Percentiles rank a stretch among this genome's conserved stretches.
These are phyloP conservation scores for Sphaeridia pumilis DNA, from an alignment of 2,888 invertebrate species.

Conservation along the genomic window DNA sequence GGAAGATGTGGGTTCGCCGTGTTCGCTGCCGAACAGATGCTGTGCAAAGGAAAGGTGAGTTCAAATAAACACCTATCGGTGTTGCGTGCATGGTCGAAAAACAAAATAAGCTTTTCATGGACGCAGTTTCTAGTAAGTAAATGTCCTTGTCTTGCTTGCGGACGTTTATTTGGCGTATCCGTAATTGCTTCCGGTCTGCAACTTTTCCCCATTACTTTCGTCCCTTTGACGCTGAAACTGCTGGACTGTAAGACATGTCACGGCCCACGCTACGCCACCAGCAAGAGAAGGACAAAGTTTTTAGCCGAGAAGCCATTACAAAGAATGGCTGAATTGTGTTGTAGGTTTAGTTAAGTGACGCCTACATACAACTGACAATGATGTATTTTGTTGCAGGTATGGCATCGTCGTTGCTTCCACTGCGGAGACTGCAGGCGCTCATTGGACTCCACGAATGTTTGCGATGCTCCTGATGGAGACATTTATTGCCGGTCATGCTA, in stretches of 20 bases:
- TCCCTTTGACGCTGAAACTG: no score
- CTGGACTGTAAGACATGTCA: no score
- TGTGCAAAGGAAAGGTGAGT: constrained; percentile 70
- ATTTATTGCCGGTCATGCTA: constrained; percentile 89
- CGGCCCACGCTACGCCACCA: no score
- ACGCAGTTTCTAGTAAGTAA: not conserved
- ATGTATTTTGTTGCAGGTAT: constrained; percentile 46
- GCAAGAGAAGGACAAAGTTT: no score
- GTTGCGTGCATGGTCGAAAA: not conserved
- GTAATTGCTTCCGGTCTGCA: no score
- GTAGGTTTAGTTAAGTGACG: no score
- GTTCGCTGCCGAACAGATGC: constrained; percentile 92
- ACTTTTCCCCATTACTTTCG: no score
- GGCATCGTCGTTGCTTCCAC: constrained; percentile 90
- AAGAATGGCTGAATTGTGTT: no score
- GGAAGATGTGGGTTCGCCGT: constrained; percentile 81
- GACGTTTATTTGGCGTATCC: no score
- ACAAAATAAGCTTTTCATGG: not conserved
- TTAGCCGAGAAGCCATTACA: no score
- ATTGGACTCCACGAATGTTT: constrained; percentile 77
- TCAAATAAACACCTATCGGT: constrained; percentile 4
- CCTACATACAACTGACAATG: no score
- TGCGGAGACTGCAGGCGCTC: constrained; percentile 78
- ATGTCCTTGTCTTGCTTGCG: not conserved
- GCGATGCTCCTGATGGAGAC: constrained; percentile 83